Percentiles rank a stretch among this genome's conserved stretches.
Evolutionary conservation across 2,797 vertebrate species (phyloP).

Genomic region (Brachyrhaphis roseni): DNA sequence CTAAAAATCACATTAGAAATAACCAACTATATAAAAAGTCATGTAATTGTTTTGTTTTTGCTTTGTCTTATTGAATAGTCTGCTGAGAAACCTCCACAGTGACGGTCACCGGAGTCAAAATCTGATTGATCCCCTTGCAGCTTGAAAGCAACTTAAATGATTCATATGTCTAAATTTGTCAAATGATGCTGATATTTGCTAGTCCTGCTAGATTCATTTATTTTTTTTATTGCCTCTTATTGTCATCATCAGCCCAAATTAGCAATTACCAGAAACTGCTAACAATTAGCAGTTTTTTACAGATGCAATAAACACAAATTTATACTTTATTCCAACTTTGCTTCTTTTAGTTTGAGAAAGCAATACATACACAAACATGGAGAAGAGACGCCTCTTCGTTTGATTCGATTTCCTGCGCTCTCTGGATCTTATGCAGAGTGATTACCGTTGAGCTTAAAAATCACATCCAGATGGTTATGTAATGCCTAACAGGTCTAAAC

Average conservation of each 20-base stretch:
- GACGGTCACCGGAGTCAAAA: neutral
- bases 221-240: neutral
- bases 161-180: neutral
- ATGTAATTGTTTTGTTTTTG: neutral
- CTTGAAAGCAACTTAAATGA: neutral
- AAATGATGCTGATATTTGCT: neutral
- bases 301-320: neutral
- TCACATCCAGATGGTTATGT: slow-evolving; percentile 1
- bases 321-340: neutral
- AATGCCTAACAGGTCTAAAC: neutral
- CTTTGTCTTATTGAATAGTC: neutral
- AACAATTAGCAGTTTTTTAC: neutral
- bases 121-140: neutral
- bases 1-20: neutral
- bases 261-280: too few relatives aligned
- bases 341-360: neutral
- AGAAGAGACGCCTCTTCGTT: neutral
- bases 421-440: neutral
- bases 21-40: neutral
- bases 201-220: neutral
- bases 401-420: neutral
- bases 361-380: too few relatives aligned
- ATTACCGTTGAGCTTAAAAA: slow-evolving; percentile 1
- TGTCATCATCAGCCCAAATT: neutral
- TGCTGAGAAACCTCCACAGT: neutral